Evolutionary conservation across 2,888 invertebrate species (phyloP), one percentile per base, ranked within the genome.

Genomic region (Andrena minutula): DNA sequence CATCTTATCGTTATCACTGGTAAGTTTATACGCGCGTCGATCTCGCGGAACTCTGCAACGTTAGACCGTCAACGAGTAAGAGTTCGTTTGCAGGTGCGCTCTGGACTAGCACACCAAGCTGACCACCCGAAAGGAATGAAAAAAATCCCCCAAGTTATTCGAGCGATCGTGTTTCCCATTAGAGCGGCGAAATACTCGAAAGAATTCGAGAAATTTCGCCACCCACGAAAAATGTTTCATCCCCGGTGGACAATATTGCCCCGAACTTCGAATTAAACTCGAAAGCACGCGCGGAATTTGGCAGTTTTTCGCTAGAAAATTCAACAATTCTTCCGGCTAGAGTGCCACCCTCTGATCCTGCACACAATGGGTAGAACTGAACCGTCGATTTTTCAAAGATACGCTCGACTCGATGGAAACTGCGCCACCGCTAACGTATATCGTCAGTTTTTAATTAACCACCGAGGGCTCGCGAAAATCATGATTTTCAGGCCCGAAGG

Each of bases 1-100:
- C 26, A 64, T 75, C 68, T 72, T 76, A 84, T 86, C 86, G 66
- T 73, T 86, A 84, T 86, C 84, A 41, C 32, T 23, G 49, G 76
- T 75, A 84, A 86, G 65, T 49, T 35, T 70, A 81, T 74, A 81
- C 58, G 56, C 75, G 20, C 65, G 60, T 60, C 74, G 53, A 70
- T 86, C 77, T 68, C 60, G 68, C 26, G 75, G 64, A 85, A 79
- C 61, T 35, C 60, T 20, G 76, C 53, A 76, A 83, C 73, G 41
- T 58, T 60, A 74, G 30, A 68, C 16, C 49, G 47, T 32, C 23
- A 69, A 26, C 47, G 64, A 26, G 47, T 20, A 26, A 26, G 60
- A 60, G 68, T 58, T 74, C 61, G 56, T 61, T 60, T 41, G 66
- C 82, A 82, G 77, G 82, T 82, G 82, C 66, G 10, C 10, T 53